Base-by-base conservation (phyloP, 2,113 vertebrate genomes). In the Rhodinocichla rosea region DNA sequence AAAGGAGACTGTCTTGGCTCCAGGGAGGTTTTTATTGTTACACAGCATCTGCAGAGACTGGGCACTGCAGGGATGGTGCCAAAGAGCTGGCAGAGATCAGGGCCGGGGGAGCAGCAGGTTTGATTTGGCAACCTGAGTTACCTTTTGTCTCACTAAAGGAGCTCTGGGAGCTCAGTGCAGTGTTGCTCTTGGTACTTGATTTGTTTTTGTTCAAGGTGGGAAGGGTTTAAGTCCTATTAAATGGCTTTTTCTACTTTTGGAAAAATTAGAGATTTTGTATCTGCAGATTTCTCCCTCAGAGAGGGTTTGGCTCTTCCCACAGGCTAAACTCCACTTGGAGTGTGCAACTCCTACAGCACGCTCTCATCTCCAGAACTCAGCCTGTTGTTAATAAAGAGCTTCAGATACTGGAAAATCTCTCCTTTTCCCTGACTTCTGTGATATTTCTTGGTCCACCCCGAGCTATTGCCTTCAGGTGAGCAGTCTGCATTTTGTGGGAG, bases 291-390 rank as follows among this genome's bases (percentile, higher is more conserved):
- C 50, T 69, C 32, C 40, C 42, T 35, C 33, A 20, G 4, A 74
- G 33, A 69, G 16, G 37, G 37, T 23, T 49, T 11, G 3, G 37
- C 68, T 64, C 40, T 37, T 77, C 9, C 32, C 24, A 10, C 53
- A 56, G 71, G 7, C 45, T 56, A 0, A 86, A 6, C 27, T 57
- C 19, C 15, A 2, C 53, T 55, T 3, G 4, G 28, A 53, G 40
- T 8, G 6, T 23, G 39, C 50, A 89, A 74, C 83, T 8, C 80
- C 55, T 37, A 1, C 0, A 0, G 75, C 30, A 12, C 0, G 2
- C 24, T 57, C 26, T 77, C 32, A 23, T 37, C 32, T 35, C 49
- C 3, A 2, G 49, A 42, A 4, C 52, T 27, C 63, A 49, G 57
- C 23, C 42, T 63, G 24, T 6, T 69, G 28, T 71, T 60, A 71